Percentiles rank a stretch among this genome's conserved stretches.
These are phyloP conservation scores for Heliocidaris tuberculata DNA, from an alignment of 35 echinoderm and acorn worm species.

Conservation along the genomic window DNA sequence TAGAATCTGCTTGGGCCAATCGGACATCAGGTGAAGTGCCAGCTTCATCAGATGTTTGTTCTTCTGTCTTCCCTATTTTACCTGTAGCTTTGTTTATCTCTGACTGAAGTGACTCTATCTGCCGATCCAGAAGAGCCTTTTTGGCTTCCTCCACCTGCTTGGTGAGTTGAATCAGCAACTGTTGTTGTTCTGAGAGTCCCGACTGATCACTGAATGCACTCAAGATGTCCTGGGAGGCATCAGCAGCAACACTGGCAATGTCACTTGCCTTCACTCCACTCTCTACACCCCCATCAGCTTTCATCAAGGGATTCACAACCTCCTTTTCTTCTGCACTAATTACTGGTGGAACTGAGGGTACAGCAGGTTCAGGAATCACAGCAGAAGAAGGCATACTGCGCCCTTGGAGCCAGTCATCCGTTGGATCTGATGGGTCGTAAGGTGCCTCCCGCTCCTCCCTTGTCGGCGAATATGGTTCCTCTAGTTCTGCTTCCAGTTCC, in stretches of 20 bases:
- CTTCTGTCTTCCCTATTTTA: slow-evolving; percentile 41
- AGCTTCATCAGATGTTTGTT: slow-evolving; percentile 4
- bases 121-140: slow-evolving; percentile 90
- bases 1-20: slow-evolving; percentile 61
- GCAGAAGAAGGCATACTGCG: slow-evolving; percentile 28
- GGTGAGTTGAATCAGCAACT: slow-evolving; percentile 82
- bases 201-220: slow-evolving; percentile 72
- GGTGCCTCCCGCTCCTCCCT: slow-evolving; percentile 84
- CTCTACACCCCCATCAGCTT: neutral
- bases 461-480: slow-evolving; percentile 85
- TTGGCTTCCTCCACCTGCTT: slow-evolving; percentile 95
- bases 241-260: slow-evolving; percentile 77
- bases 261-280: slow-evolving; percentile 58
- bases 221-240: slow-evolving; percentile 74
- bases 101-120: slow-evolving; percentile 89
- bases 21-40: slow-evolving; percentile 47
- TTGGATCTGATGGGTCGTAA: slow-evolving; percentile 87
- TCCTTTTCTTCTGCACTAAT: neutral
- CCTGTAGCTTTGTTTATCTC: slow-evolving; percentile 85
- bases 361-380: slow-evolving; percentile 20
- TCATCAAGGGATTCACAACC: neutral
- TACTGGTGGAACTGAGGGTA: neutral
- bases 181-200: slow-evolving; percentile 83
- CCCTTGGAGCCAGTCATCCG: slow-evolving; percentile 61
- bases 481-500: slow-evolving; percentile 55